Base-by-base conservation (phyloP, 2,888 invertebrate genomes). In the Clostera curtula region DNA sequence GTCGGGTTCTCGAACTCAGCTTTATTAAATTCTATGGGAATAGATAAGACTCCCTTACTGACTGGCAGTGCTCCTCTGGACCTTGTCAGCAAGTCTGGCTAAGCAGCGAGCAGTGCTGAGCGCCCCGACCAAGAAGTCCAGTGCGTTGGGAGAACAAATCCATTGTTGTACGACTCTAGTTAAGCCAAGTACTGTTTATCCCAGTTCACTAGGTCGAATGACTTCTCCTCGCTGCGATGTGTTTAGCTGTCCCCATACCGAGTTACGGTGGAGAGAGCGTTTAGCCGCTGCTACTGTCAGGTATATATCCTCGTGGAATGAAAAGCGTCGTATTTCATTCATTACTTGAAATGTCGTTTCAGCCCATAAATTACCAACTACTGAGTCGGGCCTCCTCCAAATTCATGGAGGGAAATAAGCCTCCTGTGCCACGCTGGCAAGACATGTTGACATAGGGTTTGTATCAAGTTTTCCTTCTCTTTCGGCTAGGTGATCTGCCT, bases 21-120 rank as follows among this genome's bases (percentile, higher is more conserved):
- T n/a, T n/a, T n/a, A n/a, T n/a, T n/a, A n/a, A n/a, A n/a, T n/a
- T n/a, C n/a, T n/a, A n/a, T n/a, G n/a, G n/a, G n/a, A n/a, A n/a
- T n/a, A n/a, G n/a, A n/a, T n/a, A n/a, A n/a, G n/a, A n/a, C 5
- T 8, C 29, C 26, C 43, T 54, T 45, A 76, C 76, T 73, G 30
- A 54, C 30, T 6, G 93, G 90, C 25, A 93, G 91, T 91, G 46
- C 87, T 86, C 4, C 90, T 89, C 43, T 93, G 92, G 55, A 90
- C 89, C 69, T 96, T 96, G 58, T 96, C 96, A 0, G 95, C 92
- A 88, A 92, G 93, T 10, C 95, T 93, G 7, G 94, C 96, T 60
- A 90, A 89, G 56, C 95, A 96, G 12, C 93, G 87, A 2, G 92
- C 58, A 71, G 24, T 76, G 70, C 27, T 86, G 57, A 27, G 83